phyloP scores from a whole-genome alignment of 2,113 vertebrate genomes.

The Tursiops truncatus region DNA sequence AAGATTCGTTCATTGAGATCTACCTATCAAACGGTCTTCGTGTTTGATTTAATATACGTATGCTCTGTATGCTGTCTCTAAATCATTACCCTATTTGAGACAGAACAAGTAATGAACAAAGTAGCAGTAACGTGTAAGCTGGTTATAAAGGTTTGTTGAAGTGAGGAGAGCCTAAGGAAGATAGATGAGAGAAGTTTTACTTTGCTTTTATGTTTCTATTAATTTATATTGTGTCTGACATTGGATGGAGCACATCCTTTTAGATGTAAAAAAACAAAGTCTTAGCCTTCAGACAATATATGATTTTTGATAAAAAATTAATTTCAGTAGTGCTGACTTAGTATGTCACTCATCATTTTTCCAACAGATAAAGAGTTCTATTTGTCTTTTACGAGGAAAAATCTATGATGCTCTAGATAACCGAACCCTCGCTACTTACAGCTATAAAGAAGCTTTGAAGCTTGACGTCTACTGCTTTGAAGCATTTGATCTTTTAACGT shows the following conservation, averaged over 20 bases:
- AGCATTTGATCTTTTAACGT: conserved; percentile 98
- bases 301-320: conserved; percentile 72
- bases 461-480: conserved; percentile 99
- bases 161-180: not conserved
- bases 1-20: not conserved
- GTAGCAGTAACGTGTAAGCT: rapidly evolving
- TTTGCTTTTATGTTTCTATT: not conserved
- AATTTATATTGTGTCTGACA: not conserved
- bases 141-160: not conserved
- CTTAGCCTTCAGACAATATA: conserved; percentile 55
- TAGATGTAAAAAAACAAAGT: conserved; percentile 44
- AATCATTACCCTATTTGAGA: not conserved
- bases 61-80: not conserved
- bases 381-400: conserved; percentile 97
- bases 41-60: not conserved
- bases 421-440: conserved; percentile 94
- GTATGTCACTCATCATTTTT: conserved; percentile 76
- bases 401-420: conserved; percentile 99
- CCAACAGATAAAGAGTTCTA: conserved; percentile 95
- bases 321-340: conserved; percentile 65
- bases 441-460: conserved; percentile 99
- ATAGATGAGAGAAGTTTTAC: not conserved
- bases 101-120: not conserved
- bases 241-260: conserved; percentile 29
- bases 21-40: not conserved